Evolutionary conservation across 2,888 invertebrate genomes (phyloP).

Genomic region (Noctua fimbriata): DNA sequence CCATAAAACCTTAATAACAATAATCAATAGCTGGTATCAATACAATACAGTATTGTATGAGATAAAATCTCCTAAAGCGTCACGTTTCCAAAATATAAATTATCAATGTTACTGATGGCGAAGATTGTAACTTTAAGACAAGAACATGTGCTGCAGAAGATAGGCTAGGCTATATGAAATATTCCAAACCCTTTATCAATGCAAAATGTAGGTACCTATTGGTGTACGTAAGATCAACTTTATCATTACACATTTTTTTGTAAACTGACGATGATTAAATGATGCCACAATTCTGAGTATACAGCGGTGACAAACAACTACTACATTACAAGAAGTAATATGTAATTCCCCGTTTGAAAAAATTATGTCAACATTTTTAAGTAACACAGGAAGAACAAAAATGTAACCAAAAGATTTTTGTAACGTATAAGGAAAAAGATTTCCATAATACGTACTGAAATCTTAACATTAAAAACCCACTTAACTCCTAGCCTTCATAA

Average conservation of each 20-base stretch:
- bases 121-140: background rate
- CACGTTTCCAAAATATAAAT: background rate
- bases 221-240: background rate
- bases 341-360: background rate
- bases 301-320: background rate
- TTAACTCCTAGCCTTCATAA: conserved; percentile 17
- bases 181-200: background rate
- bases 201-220: background rate
- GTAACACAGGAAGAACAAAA: conserved; percentile 7
- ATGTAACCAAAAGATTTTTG: background rate
- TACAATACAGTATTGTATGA: background rate
- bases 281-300: background rate
- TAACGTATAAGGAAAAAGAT: conserved; percentile 21
- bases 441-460: conserved; percentile 12
- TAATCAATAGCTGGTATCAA: background rate
- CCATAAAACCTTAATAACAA: background rate
- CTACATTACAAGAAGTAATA: background rate
- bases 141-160: background rate
- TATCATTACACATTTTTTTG: background rate
- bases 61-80: background rate
- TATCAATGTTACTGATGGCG: background rate
- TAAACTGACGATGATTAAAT: background rate
- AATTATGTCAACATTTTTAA: background rate
- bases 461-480: conserved; percentile 33
- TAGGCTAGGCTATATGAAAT: background rate